Evolutionary conservation across 2,797 vertebrate genomes (phyloP).

Genomic region (Liparis tanakae): DNA sequence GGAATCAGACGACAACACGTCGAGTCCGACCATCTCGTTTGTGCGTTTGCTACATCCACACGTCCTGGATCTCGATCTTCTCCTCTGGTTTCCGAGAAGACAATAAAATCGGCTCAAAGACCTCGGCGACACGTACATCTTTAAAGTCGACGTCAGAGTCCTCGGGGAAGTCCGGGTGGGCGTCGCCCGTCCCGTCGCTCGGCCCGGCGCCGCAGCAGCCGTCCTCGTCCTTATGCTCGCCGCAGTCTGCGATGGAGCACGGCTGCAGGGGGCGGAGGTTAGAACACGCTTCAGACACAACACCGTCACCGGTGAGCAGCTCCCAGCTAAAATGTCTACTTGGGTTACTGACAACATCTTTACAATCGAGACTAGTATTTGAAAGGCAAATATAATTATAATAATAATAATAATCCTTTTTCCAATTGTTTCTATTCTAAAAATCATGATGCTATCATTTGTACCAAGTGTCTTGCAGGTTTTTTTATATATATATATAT

Average conservation of each 20-base stretch:
- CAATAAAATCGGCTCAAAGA: constrained; percentile 10
- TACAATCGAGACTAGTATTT: not conserved
- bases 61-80: constrained; percentile 8
- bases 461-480: not conserved
- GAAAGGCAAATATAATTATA: constrained; percentile 4
- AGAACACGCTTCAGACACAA: not conserved
- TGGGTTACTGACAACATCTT: not conserved
- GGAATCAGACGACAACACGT: not conserved
- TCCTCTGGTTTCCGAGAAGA: no score
- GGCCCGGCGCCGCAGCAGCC: constrained; percentile 84
- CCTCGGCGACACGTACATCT: constrained; percentile 82
- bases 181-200: constrained; percentile 89
- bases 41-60: constrained; percentile 5
- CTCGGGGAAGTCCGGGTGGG: constrained; percentile 92
- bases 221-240: constrained; percentile 90
- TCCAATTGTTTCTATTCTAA: not conserved
- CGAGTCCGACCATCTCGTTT: not conserved
- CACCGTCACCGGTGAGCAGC: not conserved
- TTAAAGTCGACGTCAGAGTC: constrained; percentile 92
- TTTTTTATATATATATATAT: no score
- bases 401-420: not conserved
- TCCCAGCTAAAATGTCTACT: not conserved
- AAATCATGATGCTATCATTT: not conserved
- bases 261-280: constrained; percentile 71
- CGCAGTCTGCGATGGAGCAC: constrained; percentile 91